Base-by-base conservation (phyloP, 2,888 invertebrate species). In the Drosophila quinaria region DNA sequence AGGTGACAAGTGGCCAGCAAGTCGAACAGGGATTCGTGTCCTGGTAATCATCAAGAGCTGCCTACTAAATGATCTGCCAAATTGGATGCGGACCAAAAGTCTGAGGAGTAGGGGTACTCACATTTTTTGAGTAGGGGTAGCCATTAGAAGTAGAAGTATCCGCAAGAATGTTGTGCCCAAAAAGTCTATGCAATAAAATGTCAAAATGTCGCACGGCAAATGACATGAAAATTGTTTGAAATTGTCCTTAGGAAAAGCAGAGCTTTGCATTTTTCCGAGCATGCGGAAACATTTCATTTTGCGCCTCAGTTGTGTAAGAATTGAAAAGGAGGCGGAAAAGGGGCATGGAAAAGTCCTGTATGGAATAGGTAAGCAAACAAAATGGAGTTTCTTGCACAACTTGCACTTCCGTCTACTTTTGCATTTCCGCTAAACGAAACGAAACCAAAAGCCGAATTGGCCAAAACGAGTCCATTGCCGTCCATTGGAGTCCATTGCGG, bases 371-470 rank as follows among this genome's bases (percentile, higher is more conserved):
- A 41, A 63, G 44, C 52, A 50, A 47, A 47, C 39, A 70, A 70
- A 81, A 70, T 70, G 50, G 55, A 69, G 76, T 79, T 78, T 85
- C 88, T 85, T 89, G 73, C 76, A 81, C 85, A 76, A 84, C 78
- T 83, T 80, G 84, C 87, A 87, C 68, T 85, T 84, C 84, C 84
- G 87, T 76, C 80, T 87, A 74, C 85, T 87, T 89, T 87, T 89
- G 89, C 84, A 89, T 89, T 84, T 84, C 89, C 84, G 82, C 17
- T 49, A 46, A 19, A n/a, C 9, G 11, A 39, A 39, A 56, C 59
- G 11, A 39, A 39, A 56, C 59, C 22, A 62, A 55, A 44, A 52
- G 19, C 62, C 52, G 41, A 81, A 77, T 73, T 70, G 69, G 66
- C 58, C 67, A 41, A 63, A 11, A 11, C 13, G 17, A 11, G 29